Conservation (phyloP, 1,140 invertebrate genomes). For the Lithobius niger region DNA sequence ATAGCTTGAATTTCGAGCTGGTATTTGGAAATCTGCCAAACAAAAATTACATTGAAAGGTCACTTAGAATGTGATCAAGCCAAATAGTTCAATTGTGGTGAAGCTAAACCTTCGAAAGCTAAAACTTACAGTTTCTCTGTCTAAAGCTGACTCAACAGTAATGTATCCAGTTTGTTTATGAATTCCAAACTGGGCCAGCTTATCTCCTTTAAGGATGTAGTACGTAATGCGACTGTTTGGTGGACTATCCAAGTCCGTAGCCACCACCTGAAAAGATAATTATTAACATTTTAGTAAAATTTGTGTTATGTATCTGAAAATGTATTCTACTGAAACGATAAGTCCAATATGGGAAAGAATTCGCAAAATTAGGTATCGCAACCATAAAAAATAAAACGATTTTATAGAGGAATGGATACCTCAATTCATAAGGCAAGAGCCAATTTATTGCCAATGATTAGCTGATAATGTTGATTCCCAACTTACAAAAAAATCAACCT, state of each 20-base stretch:
- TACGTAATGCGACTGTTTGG: constrained; percentile 63
- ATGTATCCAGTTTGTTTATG: constrained; percentile 65
- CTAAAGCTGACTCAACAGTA: constrained; percentile 53
- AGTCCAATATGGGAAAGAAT: background rate
- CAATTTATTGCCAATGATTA: too few species aligned
- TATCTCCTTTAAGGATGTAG: constrained; percentile 62
- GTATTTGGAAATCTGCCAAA: constrained; percentile 46
- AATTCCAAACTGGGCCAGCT: constrained; percentile 59
- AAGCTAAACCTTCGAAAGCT: too few species aligned
- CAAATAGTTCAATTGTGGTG: too few species aligned
- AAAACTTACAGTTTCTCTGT: constrained; percentile 56
- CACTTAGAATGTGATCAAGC: too few species aligned
- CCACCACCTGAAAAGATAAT: constrained; percentile 38
- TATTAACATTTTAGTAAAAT: background rate
- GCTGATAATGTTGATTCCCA: too few species aligned
- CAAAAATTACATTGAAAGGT: too few species aligned
- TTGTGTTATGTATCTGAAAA: background rate
- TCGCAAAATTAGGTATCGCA: background rate
- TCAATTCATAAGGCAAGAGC: too few species aligned
- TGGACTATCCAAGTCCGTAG: constrained; percentile 67
- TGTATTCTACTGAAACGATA: background rate
- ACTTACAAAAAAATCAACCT: too few species aligned
- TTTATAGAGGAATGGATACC: too few species aligned
- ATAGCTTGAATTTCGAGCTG: constrained; percentile 61
- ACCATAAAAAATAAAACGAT: too few species aligned